Evolutionary conservation across 2,888 invertebrate species (phyloP).

Genomic region (Panzeria rudis): DNA sequence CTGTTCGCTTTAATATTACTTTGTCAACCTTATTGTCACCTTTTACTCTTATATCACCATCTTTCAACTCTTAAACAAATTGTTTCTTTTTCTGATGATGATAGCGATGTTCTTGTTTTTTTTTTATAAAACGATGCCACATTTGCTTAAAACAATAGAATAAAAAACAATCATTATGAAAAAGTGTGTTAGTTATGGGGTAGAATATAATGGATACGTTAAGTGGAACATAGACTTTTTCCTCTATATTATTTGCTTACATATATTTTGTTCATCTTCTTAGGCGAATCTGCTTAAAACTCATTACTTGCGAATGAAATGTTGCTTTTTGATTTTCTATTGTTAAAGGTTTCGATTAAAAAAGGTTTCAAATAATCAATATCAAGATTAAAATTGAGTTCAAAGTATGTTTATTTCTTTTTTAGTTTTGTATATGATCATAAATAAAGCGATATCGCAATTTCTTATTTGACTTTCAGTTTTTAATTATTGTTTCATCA

Average conservation of each 20-base stretch:
- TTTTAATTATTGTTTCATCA: background rate
- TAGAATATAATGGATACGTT: conserved; percentile 18
- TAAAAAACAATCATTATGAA: conserved; percentile 34
- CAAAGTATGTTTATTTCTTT: conserved; percentile 3
- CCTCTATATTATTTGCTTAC: conserved; percentile 11
- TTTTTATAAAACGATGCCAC: conserved; percentile 48
- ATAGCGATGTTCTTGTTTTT: conserved; percentile 10
- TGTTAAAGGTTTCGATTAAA: conserved; percentile 18
- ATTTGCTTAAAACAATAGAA: conserved; percentile 52
- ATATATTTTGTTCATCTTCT: background rate
- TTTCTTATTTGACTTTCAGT: background rate
- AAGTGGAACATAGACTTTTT: conserved; percentile 47
- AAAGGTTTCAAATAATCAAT: conserved; percentile 33
- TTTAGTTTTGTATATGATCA: background rate
- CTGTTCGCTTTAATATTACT: conserved; percentile 36
- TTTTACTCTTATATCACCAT: conserved; percentile 46
- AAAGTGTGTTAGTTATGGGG: conserved; percentile 52
- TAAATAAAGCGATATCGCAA: background rate
- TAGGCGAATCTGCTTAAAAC: conserved; percentile 7
- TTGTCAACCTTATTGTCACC: conserved; percentile 69
- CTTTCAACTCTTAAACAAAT: conserved; percentile 58
- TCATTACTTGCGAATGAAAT: conserved; percentile 7
- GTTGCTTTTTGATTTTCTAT: background rate
- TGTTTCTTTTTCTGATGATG: conserved; percentile 49
- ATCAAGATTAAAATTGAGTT: conserved; percentile 33